Base-by-base conservation (phyloP, 2,797 vertebrate genomes). In the Acanthis flammea region DNA sequence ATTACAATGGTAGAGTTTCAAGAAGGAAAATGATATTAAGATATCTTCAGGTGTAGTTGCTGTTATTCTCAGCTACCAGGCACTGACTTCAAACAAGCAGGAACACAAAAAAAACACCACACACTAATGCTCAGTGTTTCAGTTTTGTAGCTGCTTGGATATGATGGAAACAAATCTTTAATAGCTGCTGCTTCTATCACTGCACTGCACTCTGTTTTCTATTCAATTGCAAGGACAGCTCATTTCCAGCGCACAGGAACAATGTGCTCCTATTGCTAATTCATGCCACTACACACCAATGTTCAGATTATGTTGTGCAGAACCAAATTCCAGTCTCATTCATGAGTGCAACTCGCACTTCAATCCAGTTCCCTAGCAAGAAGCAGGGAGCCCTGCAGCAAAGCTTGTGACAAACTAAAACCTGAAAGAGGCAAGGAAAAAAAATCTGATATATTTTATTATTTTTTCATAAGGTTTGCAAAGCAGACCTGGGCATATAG, bases 101-200 rank as follows among this genome's bases (percentile, higher is more conserved):
- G 71, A 88, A 55, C 45, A 70, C 86, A 96, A 86, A 57, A 37
- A 44, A 72, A 88, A 70, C n/a, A 45, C 44, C 2, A 7, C 11
- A 54, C 50, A 9, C 41, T 63, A 87, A 90, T 45, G 60, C 58
- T 76, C 31, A 35, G 48, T 37, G 78, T 72, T 50, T 96, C 84
- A 25, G 73, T 88, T 97, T 80, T 66, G 92, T 95, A 97, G 84
- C 77, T 86, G 80, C 72, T 42, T 74, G 67, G 81, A 62, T 47
- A 77, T 50, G 91, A 67, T 66, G 94, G 97, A 95, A 95, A 96
- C 86, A 97, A 95, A 79, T 62, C 95, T 96, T 93, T 93, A 96
- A 94, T 95, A 87, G 80, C 8, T 60, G 68, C 67, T 88, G 95
- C 80, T 95, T 88, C 84, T 95, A 94, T 93, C 93, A 76, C 74